Evolutionary conservation across 2,888 invertebrate genomes (phyloP), one percentile per base, ranked within the genome.

Genomic region (Cerastis leucographa): DNA sequence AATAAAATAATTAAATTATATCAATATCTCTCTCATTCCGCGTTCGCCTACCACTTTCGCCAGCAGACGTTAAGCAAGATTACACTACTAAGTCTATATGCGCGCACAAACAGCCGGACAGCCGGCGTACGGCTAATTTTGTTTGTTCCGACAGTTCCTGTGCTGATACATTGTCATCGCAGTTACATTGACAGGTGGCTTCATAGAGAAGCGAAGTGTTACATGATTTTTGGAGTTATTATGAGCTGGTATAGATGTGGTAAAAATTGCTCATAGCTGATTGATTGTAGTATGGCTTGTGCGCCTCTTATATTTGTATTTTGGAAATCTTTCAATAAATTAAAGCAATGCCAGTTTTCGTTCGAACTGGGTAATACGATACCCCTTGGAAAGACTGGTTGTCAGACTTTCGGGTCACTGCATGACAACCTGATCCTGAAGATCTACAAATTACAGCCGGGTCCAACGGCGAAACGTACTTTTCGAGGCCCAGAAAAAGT

Each of bases 61-160:
- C 66, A 17, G 51, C 40, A 80, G 54, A 88, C 90, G 89, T 90
- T 92, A 91, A 92, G 92, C 91, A 93, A 94, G 91, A 93, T 93
- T 91, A 93, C 92, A 91, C 91, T 91, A 88, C 90, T 90, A 89
- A 90, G 91, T 92, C 90, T 92, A 93, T 90, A 92, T 89, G 89
- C 90, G 87, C 89, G 85, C 84, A 89, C 93, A 94, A 93, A 94
- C 92, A 92, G 78, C 87, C 91, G 89, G 91, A 90, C 92, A 91
- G 89, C 89, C 83, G 88, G 89, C 88, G 89, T 87, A 88, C 90
- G 86, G 92, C 93, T 94, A 94, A 94, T 94, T 93, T 92, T 94
- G 91, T 95, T 94, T 94, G 94, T 94, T 94, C 94, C 94, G 92
- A 88, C 89, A 83, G 86, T 89, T 90, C 85, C 80, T 88, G 89